Base-by-base conservation (phyloP, 2,888 invertebrate genomes). In the Phyllotreta striolata region DNA sequence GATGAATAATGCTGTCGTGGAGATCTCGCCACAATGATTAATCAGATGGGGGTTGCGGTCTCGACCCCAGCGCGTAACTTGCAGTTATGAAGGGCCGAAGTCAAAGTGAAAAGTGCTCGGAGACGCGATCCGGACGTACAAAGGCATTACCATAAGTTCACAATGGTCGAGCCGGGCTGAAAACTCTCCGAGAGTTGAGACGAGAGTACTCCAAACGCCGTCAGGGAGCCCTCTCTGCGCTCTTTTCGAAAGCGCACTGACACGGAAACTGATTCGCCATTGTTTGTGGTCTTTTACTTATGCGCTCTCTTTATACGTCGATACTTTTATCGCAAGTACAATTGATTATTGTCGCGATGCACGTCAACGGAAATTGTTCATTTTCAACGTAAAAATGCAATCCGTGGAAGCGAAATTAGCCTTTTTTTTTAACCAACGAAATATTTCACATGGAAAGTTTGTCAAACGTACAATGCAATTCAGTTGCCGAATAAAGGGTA, bases 71-170 rank as follows among this genome's bases (percentile, higher is more conserved):
- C 13, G 6, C 13, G 47, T 47, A 13, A 9, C 34, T 14, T 35
- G 9, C 5, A 49, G 35, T 37, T 35, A 61, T 63, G 63, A 57
- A 72, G 70, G 66, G 67, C 67, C 71, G 73, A 75, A 74, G 74
- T 74, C 73, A 75, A 73, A 74, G 74, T 73, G 71, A 74, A 71
- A 75, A 75, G 74, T 72, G 73, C 75, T 75, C 71, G 70, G 68
- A 52, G 66, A 72, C 74, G 76, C 74, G 76, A 75, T 75, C 59
- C 51, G 52, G 43, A 59, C 43, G n/a, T 52, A 60, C 74, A 77
- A 76, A 77, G 75, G 74, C 73, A 77, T 77, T 77, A 77, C 72
- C 76, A 76, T 76, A 74, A 75, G 72, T 73, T 69, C 68, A 76
- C 76, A 76, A 76, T 76, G 72, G 69, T 70, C 73, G 66, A 69